Conservation (phyloP, 2,888 invertebrate genomes). For the Parnassius glacialis region DNA sequence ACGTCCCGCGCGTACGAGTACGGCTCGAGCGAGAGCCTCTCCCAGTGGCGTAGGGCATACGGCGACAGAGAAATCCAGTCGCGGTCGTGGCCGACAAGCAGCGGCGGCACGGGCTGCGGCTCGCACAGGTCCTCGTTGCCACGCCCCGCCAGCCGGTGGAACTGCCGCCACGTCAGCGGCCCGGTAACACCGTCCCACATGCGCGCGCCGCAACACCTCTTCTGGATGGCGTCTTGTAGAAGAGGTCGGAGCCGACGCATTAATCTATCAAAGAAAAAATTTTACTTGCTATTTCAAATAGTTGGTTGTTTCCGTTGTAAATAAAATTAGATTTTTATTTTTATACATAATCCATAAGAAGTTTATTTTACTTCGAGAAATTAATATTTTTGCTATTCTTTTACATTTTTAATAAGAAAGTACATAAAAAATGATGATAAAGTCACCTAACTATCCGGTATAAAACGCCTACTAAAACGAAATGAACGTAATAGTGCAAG, state of each 20-base stretch:
- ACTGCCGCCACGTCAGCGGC: constrained; percentile 98
- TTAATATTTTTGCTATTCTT: no score
- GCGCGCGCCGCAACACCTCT: constrained; percentile 91
- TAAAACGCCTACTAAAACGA: no score
- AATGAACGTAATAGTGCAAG: no score
- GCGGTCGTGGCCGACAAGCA: constrained; percentile 96
- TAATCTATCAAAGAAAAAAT: constrained; percentile 72
- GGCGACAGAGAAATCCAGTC: constrained; percentile 98
- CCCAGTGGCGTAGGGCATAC: constrained; percentile 97
- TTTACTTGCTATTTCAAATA: no score
- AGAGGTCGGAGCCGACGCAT: constrained; percentile 95
- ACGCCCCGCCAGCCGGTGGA: constrained; percentile 96
- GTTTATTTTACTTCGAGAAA: not conserved
- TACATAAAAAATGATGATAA: no score
- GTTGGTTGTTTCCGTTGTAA: no score
- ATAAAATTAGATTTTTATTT: not conserved
- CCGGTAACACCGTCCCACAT: constrained; percentile 98
- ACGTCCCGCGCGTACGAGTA: constrained; percentile 97
- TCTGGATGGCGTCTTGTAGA: constrained; percentile 97
- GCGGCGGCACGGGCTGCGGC: constrained; percentile 97
- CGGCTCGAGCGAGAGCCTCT: constrained; percentile 97
- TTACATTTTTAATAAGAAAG: no score
- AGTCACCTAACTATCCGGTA: no score
- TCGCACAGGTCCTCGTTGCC: constrained; percentile 97
- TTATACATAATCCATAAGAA: not conserved